Evolutionary conservation across 2,113 vertebrate species (phyloP).

Genomic region (Gavia stellata): DNA sequence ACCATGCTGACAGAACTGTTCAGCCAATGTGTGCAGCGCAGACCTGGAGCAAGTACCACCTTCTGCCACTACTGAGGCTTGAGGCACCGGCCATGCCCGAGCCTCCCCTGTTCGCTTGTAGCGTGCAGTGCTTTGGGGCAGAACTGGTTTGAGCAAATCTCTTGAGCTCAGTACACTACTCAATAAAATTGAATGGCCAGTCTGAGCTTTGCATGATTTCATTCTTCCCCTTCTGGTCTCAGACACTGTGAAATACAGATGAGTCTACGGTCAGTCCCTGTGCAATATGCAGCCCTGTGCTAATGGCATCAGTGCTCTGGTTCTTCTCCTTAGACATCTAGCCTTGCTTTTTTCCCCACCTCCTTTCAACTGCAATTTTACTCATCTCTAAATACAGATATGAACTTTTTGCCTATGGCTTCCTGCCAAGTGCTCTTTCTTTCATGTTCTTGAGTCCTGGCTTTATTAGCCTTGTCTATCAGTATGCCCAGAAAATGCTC

Average conservation of each 20-base stretch:
- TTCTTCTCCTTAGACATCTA: background rate
- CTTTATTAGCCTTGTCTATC: background rate
- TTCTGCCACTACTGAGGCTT: background rate
- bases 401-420: background rate
- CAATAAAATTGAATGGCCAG: background rate
- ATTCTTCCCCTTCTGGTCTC: background rate
- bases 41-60: background rate
- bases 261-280: fast-evolving
- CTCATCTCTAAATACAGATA: background rate
- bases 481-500: background rate
- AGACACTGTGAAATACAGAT: background rate
- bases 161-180: background rate
- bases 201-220: background rate
- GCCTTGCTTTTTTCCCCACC: background rate
- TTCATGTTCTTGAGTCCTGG: background rate
- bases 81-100: background rate
- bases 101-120: background rate
- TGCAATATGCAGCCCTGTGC: background rate
- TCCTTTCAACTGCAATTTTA: background rate
- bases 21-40: background rate
- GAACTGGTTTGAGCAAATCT: background rate
- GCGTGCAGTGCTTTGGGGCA: background rate
- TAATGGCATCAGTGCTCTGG: background rate
- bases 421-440: background rate
- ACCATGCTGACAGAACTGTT: background rate